These are phyloP conservation scores for Oryzias dopingdopingensis DNA, from an alignment of 2,797 vertebrate genomes.

Conservation along the genomic window DNA sequence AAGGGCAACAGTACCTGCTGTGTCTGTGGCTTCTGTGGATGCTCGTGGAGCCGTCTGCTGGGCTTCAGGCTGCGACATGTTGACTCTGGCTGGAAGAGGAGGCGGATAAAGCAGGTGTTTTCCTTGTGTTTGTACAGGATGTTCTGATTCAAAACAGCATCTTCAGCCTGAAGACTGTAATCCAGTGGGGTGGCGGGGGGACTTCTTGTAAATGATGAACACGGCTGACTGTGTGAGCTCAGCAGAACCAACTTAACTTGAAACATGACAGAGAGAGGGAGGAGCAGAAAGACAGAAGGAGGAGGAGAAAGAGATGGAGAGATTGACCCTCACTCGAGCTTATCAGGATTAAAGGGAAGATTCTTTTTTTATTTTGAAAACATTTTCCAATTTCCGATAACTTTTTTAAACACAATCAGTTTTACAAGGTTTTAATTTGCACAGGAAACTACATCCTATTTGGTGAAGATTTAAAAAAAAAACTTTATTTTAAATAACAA, in stretches of 20 bases:
- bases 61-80: slow-evolving; percentile 69
- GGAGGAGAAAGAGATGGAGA: slow-evolving; percentile 1
- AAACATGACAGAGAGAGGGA: slow-evolving; percentile 18
- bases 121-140: neutral
- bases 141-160: slow-evolving; percentile 20
- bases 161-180: neutral
- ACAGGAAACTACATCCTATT: no score
- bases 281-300: slow-evolving; percentile 3
- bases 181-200: slow-evolving; percentile 11
- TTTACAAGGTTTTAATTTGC: no score
- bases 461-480: no score
- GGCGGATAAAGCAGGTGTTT: slow-evolving; percentile 7
- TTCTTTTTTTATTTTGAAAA: no score
- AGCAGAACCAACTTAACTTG: slow-evolving; percentile 38
- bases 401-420: no score
- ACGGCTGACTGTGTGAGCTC: slow-evolving; percentile 20
- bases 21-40: slow-evolving; percentile 44
- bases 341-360: no score
- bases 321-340: slow-evolving; percentile 8
- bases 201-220: neutral
- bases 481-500: no score
- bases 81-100: slow-evolving; percentile 14
- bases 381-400: no score
- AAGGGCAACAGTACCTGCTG: slow-evolving; percentile 48
- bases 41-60: slow-evolving; percentile 44